Percentiles rank a stretch among this genome's conserved stretches.
phyloP scores from a whole-genome alignment of 2,888 invertebrate species.

The Galerucella nymphaeae region DNA sequence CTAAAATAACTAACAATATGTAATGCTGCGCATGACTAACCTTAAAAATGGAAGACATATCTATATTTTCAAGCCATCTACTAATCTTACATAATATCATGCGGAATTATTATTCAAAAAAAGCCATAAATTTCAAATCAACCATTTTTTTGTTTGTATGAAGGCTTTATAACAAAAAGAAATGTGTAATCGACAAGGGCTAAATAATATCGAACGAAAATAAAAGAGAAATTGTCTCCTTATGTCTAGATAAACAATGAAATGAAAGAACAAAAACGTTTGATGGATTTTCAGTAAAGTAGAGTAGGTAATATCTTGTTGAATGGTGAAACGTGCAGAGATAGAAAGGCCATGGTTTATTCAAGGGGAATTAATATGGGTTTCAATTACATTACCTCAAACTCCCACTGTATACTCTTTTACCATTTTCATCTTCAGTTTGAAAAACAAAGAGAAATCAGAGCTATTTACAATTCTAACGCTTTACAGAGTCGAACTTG shows the following conservation, averaged over 20 bases:
- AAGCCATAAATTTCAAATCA: background rate
- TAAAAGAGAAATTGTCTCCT: conserved; percentile 10
- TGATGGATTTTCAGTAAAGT: conserved; percentile 18
- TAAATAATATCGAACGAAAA: background rate
- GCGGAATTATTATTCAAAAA: too few species aligned
- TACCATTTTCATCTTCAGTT: conserved; percentile 11
- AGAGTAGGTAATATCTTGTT: conserved; percentile 33
- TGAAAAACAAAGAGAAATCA: conserved; percentile 25
- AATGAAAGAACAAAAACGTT: conserved; percentile 24
- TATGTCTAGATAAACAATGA: conserved; percentile 13
- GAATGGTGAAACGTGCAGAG: conserved; percentile 54
- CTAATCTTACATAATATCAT: too few species aligned
- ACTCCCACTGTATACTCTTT: conserved; percentile 16
- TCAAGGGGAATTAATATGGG: conserved; percentile 57
- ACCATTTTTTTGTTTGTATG: too few species aligned
- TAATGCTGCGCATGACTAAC: too few species aligned
- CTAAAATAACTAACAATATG: too few species aligned
- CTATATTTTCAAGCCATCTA: too few species aligned
- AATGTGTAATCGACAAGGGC: background rate
- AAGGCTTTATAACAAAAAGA: background rate
- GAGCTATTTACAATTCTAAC: conserved; percentile 24
- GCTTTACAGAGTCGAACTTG: conserved; percentile 16
- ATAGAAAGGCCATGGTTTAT: conserved; percentile 60
- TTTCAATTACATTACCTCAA: conserved; percentile 53
- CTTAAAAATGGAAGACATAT: too few species aligned